Percentiles rank a stretch among this genome's conserved stretches.
These are phyloP conservation scores for Anableps anableps DNA, from an alignment of 2,797 vertebrate species.

Conservation along the genomic window DNA sequence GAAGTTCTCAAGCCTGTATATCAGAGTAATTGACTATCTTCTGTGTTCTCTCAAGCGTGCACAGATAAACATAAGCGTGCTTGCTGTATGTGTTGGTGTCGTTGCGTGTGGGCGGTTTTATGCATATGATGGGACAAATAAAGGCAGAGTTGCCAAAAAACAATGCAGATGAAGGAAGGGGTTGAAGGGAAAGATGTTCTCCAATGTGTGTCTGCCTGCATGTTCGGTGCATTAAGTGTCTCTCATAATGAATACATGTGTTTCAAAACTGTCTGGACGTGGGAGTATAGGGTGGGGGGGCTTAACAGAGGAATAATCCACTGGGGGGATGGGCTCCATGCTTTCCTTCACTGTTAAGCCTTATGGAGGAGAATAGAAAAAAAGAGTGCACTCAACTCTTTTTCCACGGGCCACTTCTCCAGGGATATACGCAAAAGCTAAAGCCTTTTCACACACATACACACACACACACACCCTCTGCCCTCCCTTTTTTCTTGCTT, in stretches of 20 bases:
- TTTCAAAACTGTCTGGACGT: slow-evolving; percentile 64
- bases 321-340: slow-evolving; percentile 72
- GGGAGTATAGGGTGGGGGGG: slow-evolving; percentile 73
- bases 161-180: slow-evolving; percentile 22
- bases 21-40: slow-evolving; percentile 8
- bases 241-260: slow-evolving; percentile 72
- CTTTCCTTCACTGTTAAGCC: slow-evolving; percentile 70
- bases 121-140: slow-evolving; percentile 38
- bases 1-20: slow-evolving; percentile 8
- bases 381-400: slow-evolving; percentile 74
- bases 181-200: slow-evolving; percentile 20
- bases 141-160: slow-evolving; percentile 33
- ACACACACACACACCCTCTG: slow-evolving; percentile 27
- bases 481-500: slow-evolving; percentile 26
- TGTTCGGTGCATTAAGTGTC: slow-evolving; percentile 47
- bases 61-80: slow-evolving; percentile 8
- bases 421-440: slow-evolving; percentile 71
- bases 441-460: slow-evolving; percentile 70
- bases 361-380: slow-evolving; percentile 68
- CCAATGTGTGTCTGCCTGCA: slow-evolving; percentile 34
- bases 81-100: slow-evolving; percentile 10
- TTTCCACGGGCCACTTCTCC: slow-evolving; percentile 70
- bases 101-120: slow-evolving; percentile 10
- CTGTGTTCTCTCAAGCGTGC: slow-evolving; percentile 28
- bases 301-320: slow-evolving; percentile 78